phyloP scores from a whole-genome alignment of 2,113 vertebrate genomes.

The Hymenochirus boettgeri region DNA sequence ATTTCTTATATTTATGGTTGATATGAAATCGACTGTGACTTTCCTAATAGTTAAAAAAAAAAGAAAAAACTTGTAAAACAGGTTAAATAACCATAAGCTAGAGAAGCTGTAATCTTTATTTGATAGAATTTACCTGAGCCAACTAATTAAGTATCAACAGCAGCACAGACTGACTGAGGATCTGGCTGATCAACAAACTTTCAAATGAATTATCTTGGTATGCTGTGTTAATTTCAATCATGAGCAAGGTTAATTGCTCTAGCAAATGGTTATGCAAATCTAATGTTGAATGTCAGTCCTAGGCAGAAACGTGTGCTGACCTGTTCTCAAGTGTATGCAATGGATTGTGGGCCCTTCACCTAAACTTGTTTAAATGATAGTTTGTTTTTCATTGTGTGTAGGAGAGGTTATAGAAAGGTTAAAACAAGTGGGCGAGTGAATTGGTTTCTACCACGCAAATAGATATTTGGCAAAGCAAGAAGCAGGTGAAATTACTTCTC shows the following conservation, averaged over 20 bases:
- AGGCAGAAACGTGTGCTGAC: conserved; percentile 31
- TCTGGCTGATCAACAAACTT: too few species aligned
- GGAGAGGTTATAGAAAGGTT: conserved; percentile 8
- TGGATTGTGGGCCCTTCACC: conserved; percentile 24
- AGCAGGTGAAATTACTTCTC: conserved; percentile 16
- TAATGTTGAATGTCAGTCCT: conserved; percentile 11
- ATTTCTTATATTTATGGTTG: too few species aligned
- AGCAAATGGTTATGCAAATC: conserved; percentile 16
- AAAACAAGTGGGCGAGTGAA: conserved; percentile 24
- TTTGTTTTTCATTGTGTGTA: conserved; percentile 22
- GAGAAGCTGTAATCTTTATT: too few species aligned
- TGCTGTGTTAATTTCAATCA: too few species aligned
- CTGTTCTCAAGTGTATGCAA: conserved; percentile 21
- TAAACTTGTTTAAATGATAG: conserved; percentile 1
- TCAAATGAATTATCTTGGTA: too few species aligned
- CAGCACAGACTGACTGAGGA: too few species aligned
- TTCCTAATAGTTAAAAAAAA: too few species aligned
- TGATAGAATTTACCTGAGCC: too few species aligned
- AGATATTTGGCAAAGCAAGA: conserved; percentile 24
- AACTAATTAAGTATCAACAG: too few species aligned
- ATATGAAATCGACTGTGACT: too few species aligned
- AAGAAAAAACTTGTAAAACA: too few species aligned
- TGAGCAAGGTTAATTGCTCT: conserved; percentile 16
- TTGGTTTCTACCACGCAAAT: conserved; percentile 9
- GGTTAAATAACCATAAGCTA: too few species aligned